Base-by-base conservation (phyloP, 2,113 vertebrate genomes). In the Taurulus bubalis region DNA sequence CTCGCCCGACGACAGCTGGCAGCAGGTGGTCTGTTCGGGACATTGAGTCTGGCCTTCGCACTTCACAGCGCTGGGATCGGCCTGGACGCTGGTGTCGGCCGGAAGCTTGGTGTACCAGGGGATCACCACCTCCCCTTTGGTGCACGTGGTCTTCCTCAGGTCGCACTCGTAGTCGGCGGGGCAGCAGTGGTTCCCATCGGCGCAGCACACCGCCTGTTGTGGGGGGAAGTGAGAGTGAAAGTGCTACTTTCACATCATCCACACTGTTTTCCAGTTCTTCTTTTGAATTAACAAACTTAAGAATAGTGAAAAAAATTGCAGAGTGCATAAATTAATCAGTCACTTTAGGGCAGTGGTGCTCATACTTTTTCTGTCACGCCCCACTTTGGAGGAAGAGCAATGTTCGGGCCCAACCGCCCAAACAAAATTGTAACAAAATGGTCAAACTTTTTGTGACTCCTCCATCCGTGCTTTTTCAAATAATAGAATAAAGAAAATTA, bases 41-140 rank as follows among this genome's bases (percentile, higher is more conserved):
- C 95, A 95, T 1, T 60, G 77, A 2, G 0, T 58, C 38, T 9
- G 9, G 8, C 2, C 9, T 8, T 92, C 83, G 8, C 83, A 92
- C 24, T 45, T 26, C 34, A 90, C 85, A 6, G 75, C 5, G 11
- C 14, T 12, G 40, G 58, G 47, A 3, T 77, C 32, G 0, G 42
- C 36, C 49, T 72, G 8, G 1, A 51, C 1, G 28, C 42, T 76
- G 22, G 4, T 59, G 65, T 10, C 36, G 8, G 91, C 88, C 1
- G 89, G 63, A 2, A 93, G 60, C 68, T 95, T 95, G 49, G 82
- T 91, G 88, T 94, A 94, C 93, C 93, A 95, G 1, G 95, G 94
- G n/a, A 96, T 90, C 68, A 67, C 81, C n/a, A 89, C 62, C 12
- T 79, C 82, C 0, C 71, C 88, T 68, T 75, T 88, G n/a, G 73